Evolutionary conservation across 2,113 vertebrate genomes (phyloP).

Genomic region (Passer montanus): DNA sequence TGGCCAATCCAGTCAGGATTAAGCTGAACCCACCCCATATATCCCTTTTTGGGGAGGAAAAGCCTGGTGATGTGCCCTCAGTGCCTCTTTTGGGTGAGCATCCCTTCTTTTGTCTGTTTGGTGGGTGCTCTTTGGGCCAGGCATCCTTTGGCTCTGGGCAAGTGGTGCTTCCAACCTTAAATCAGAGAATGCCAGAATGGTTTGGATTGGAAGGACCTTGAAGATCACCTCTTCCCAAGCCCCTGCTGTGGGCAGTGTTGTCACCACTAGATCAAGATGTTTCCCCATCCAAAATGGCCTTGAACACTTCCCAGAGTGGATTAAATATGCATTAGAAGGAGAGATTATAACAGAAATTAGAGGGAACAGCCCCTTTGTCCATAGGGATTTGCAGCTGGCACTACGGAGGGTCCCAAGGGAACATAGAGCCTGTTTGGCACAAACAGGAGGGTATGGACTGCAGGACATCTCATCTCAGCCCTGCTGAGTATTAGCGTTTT

Average conservation of each 20-base stretch:
- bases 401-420: neutral
- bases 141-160: neutral
- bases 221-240: neutral
- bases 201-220: neutral
- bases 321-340: neutral
- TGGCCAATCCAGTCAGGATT: neutral
- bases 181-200: neutral
- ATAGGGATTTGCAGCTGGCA: fast-evolving
- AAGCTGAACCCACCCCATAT: fast-evolving
- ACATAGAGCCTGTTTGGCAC: neutral
- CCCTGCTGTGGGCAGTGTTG: neutral
- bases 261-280: neutral
- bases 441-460: neutral
- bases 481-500: fast-evolving
- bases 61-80: fast-evolving
- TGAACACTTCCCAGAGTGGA: neutral
- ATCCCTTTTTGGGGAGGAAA: neutral
- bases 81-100: neutral
- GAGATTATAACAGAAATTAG: neutral
- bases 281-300: neutral
- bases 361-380: neutral
- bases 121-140: neutral
- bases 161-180: neutral
- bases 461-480: neutral
- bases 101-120: too few species aligned